These are phyloP conservation scores for Napeogenes sylphis DNA, from an alignment of 2,888 invertebrate species.

Conservation along the genomic window DNA sequence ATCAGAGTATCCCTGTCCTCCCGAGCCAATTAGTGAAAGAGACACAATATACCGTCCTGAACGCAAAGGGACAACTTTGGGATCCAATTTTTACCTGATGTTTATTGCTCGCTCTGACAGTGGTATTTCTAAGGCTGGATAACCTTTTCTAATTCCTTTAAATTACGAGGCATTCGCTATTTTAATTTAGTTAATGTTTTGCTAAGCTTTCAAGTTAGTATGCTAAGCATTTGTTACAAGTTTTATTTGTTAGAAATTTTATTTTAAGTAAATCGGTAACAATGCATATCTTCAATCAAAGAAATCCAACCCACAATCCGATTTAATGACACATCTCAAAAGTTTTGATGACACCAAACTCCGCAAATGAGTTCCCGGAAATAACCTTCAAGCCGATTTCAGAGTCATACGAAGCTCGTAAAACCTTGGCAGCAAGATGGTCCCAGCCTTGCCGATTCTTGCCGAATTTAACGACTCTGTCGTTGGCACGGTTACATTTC, in stretches of 20 bases:
- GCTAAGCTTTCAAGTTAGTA: too few species aligned
- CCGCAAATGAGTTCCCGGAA: conserved; percentile 62
- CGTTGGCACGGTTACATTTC: conserved; percentile 63
- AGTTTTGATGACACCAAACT: conserved; percentile 63
- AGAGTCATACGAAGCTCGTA: conserved; percentile 67
- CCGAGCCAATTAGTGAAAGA: conserved; percentile 63
- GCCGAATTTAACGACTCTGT: conserved; percentile 63
- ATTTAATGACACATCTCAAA: conserved; percentile 50
- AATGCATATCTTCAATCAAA: conserved; percentile 26
- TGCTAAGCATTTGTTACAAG: too few species aligned
- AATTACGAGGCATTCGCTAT: conserved; percentile 42
- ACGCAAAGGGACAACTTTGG: conserved; percentile 54
- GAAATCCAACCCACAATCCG: conserved; percentile 38
- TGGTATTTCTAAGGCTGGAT: conserved; percentile 56
- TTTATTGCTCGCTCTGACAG: conserved; percentile 66
- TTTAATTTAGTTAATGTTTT: conserved; percentile 3
- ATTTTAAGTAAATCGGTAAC: too few species aligned
- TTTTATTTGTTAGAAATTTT: too few species aligned
- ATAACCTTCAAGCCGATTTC: conserved; percentile 58
- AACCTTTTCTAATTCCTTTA: conserved; percentile 37
- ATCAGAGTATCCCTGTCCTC: conserved; percentile 42
- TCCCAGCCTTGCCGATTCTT: conserved; percentile 53
- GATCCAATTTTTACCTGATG: conserved; percentile 72
- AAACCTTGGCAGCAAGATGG: conserved; percentile 55
- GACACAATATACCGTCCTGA: conserved; percentile 56